A percentile compares a stretch with the other conserved stretches of the same genome.
These are phyloP conservation scores for Ptilodon capucinus DNA, from an alignment of 2,888 invertebrate species.

Conservation along the genomic window DNA sequence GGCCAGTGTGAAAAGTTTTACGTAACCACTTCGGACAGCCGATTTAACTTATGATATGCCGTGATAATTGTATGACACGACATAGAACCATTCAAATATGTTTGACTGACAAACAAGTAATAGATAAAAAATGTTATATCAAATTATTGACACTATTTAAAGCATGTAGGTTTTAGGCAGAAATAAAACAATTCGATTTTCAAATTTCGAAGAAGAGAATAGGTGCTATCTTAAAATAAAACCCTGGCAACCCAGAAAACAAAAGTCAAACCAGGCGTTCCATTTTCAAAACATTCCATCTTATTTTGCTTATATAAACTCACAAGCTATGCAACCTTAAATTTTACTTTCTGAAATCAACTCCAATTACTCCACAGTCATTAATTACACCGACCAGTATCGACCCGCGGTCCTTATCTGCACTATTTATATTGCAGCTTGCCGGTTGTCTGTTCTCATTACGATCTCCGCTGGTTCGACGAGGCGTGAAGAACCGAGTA, in stretches of 20 bases:
- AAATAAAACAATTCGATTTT: too few relatives aligned
- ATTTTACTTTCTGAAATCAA: not conserved
- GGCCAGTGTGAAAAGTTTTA: constrained; percentile 40
- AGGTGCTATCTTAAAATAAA: not conserved
- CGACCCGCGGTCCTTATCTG: constrained; percentile 1
- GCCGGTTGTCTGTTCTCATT: constrained; percentile 13
- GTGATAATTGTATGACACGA: constrained; percentile 13
- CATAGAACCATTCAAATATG: not conserved
- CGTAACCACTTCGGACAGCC: constrained; percentile 16
- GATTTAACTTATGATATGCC: constrained; percentile 6
- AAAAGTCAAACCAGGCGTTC: not conserved
- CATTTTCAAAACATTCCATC: not conserved
- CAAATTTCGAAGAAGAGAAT: too few relatives aligned
- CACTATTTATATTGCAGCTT: constrained; percentile 4
- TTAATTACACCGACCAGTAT: not conserved
- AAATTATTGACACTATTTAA: not conserved
- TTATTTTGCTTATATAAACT: not conserved
- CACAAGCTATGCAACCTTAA: not conserved
- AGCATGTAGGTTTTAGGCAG: too few relatives aligned
- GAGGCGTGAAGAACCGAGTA: constrained; percentile 18
- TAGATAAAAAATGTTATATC: not conserved
- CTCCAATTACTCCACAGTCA: not conserved
- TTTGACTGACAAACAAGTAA: not conserved
- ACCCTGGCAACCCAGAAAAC: not conserved
- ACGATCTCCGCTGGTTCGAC: constrained; percentile 12